phyloP scores from a whole-genome alignment of 2,888 invertebrate genomes.

The Tanytarsus gracilentus region DNA sequence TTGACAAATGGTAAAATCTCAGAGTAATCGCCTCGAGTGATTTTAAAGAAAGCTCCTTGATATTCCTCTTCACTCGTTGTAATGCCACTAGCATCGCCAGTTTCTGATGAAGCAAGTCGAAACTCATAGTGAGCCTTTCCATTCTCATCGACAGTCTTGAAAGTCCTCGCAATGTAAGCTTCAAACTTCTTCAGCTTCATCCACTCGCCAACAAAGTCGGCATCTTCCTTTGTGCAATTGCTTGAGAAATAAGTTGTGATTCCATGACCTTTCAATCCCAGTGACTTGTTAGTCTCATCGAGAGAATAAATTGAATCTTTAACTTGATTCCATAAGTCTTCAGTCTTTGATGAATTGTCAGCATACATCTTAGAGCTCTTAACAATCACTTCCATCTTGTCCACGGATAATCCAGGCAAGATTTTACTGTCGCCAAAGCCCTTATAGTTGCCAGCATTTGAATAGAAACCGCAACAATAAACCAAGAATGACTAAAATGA shows the following conservation, averaged over 20 bases:
- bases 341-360: slow-evolving; percentile 50
- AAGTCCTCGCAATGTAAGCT: slow-evolving; percentile 79
- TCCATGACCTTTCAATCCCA: slow-evolving; percentile 71
- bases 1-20: slow-evolving; percentile 60
- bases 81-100: slow-evolving; percentile 47
- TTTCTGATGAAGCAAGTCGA: slow-evolving; percentile 61
- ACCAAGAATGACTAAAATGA: slow-evolving; percentile 64
- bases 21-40: slow-evolving; percentile 75
- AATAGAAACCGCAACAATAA: slow-evolving; percentile 74
- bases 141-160: slow-evolving; percentile 58
- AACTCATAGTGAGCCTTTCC: slow-evolving; percentile 57
- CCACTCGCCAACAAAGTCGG: slow-evolving; percentile 67
- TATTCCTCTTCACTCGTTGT: slow-evolving; percentile 55
- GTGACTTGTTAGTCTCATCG: slow-evolving; percentile 57
- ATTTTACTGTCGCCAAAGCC: slow-evolving; percentile 93
- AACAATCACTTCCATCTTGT: slow-evolving; percentile 62
- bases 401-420: slow-evolving; percentile 67
- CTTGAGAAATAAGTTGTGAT: slow-evolving; percentile 87
- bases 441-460: slow-evolving; percentile 89
- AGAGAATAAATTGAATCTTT: slow-evolving; percentile 59
- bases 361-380: slow-evolving; percentile 59
- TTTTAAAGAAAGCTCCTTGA: slow-evolving; percentile 56
- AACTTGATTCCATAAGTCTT: slow-evolving; percentile 55
- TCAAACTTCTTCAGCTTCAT: slow-evolving; percentile 70
- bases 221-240: slow-evolving; percentile 74